Percentiles rank a stretch among this genome's conserved stretches.
Conservation (phyloP, 2,113 vertebrate genomes). For the Odocoileus virginianus region DNA sequence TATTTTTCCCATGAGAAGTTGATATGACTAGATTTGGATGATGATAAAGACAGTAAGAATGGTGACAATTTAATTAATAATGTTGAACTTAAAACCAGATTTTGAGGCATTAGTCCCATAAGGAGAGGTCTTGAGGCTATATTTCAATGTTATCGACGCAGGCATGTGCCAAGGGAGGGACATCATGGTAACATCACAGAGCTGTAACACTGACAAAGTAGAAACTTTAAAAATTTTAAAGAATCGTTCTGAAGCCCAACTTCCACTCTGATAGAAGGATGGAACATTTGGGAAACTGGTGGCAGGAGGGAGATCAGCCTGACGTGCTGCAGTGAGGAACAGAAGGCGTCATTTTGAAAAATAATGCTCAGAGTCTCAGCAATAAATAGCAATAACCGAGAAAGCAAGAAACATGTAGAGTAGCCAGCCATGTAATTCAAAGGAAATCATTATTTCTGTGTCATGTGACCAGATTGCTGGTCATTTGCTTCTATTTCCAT, state of each 20-base stretch:
- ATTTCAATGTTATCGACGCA: not conserved
- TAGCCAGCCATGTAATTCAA: not conserved
- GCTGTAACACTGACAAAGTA: not conserved
- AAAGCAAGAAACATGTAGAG: not conserved
- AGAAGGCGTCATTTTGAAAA: not conserved
- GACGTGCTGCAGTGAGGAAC: not conserved
- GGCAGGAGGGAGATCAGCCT: not conserved
- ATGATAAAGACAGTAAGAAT: not conserved
- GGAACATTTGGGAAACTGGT: not conserved
- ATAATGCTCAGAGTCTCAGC: not conserved
- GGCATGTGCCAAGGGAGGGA: not conserved
- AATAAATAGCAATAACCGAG: not conserved
- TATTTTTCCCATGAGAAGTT: not conserved
- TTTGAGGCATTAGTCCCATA: not conserved
- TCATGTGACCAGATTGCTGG: not conserved
- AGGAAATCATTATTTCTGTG: not conserved
- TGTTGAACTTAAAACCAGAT: not conserved
- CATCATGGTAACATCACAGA: not conserved
- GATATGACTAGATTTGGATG: not conserved
- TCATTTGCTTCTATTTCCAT: not conserved
- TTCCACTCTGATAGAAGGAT: not conserved
- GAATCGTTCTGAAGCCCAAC: not conserved
- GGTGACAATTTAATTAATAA: not conserved
- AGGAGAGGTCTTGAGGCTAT: rapidly evolving
- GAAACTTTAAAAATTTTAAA: not conserved